Percentiles rank a stretch among this genome's conserved stretches.
These are phyloP conservation scores for Acropora yongei DNA, from an alignment of 64 coral and sea anemone species.

Conservation along the genomic window DNA sequence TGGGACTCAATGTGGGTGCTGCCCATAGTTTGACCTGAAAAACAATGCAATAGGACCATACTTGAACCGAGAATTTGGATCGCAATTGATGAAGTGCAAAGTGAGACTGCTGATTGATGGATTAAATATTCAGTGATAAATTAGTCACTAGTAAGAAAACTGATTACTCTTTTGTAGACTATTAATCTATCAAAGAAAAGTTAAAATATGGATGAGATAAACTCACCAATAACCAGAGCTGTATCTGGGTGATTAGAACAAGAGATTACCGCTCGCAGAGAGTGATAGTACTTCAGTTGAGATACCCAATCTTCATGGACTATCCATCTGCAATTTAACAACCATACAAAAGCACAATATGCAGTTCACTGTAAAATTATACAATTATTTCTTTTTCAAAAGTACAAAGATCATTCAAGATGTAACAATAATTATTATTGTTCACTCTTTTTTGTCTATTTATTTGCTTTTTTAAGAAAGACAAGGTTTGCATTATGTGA, in stretches of 20 bases:
- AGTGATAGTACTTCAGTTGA: slow-evolving; percentile 93
- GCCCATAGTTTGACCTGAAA: slow-evolving; percentile 84
- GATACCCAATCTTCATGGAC: slow-evolving; percentile 98
- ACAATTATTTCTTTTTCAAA: too few relatives aligned
- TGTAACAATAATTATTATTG: background rate
- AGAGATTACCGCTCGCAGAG: slow-evolving; percentile 93
- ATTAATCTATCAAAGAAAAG: background rate
- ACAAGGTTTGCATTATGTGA: too few relatives aligned
- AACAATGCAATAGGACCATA: background rate
- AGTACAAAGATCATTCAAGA: background rate
- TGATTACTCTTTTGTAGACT: too few relatives aligned
- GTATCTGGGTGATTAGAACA: slow-evolving; percentile 98
- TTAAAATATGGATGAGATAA: too few relatives aligned
- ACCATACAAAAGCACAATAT: background rate
- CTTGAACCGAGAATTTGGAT: background rate
- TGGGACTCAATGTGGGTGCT: slow-evolving; percentile 92
- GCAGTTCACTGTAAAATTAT: too few relatives aligned
- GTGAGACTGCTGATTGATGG: too few relatives aligned
- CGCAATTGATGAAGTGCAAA: background rate
- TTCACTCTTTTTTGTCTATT: background rate
- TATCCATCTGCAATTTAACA: slow-evolving; percentile 76
- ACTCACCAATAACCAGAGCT: slow-evolving; percentile 96
- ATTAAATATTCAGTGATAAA: too few relatives aligned
- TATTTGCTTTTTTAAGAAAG: too few relatives aligned
- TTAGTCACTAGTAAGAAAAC: too few relatives aligned